These are phyloP conservation scores for Cosmorhoe ocellata DNA, from an alignment of 2,888 invertebrate species.

Conservation along the genomic window DNA sequence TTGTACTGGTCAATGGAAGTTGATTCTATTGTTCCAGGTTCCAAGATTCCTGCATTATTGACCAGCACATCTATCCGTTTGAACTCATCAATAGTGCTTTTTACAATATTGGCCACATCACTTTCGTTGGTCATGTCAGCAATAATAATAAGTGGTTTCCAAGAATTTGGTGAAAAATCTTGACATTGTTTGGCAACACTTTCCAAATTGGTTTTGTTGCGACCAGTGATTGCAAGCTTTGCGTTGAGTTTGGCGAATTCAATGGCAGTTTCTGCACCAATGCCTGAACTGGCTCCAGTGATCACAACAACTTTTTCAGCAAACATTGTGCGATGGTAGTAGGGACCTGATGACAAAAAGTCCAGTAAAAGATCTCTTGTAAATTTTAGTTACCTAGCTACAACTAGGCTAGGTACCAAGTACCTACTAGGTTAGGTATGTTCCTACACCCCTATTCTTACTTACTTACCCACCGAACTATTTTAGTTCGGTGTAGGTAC, in stretches of 20 bases:
- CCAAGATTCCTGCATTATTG: constrained; percentile 94
- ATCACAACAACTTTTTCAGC: constrained; percentile 82
- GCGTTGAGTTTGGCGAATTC: constrained; percentile 86
- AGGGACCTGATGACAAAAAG: no score
- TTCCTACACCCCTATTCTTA: no score
- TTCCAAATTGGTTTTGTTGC: constrained; percentile 86
- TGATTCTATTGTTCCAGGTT: constrained; percentile 90
- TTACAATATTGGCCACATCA: constrained; percentile 85
- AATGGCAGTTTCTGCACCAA: constrained; percentile 87
- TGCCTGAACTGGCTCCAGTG: constrained; percentile 89
- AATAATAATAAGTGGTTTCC: constrained; percentile 80
- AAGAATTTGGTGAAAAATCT: constrained; percentile 54
- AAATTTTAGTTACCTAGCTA: no score
- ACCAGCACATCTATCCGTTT: constrained; percentile 89
- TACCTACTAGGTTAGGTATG: no score
- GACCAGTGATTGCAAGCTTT: constrained; percentile 84
- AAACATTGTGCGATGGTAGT: constrained; percentile 78
- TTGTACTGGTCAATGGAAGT: constrained; percentile 93
- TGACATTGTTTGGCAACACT: constrained; percentile 83
- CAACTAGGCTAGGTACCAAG: no score
- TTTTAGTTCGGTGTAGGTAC: no score
- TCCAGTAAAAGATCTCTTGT: no score
- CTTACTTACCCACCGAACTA: no score
- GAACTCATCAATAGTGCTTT: constrained; percentile 85
- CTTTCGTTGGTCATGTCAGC: constrained; percentile 86